Base-by-base conservation (phyloP, 2,888 invertebrate genomes). In the Pherbina coryleti region DNA sequence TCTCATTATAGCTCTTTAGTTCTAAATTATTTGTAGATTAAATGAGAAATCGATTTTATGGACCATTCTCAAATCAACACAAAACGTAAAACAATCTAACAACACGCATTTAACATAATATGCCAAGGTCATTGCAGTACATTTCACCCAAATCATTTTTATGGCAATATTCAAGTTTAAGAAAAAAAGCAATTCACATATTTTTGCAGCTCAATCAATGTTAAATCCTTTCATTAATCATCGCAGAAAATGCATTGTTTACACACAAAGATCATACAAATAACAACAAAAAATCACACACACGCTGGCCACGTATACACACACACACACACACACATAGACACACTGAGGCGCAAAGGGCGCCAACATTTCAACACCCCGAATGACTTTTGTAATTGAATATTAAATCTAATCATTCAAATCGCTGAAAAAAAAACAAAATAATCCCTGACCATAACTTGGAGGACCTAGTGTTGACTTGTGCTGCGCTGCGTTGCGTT, bases 361-460 rank as follows among this genome's bases (percentile, higher is more conserved):
- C 81, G 81, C 75, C 71, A 79, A 80, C 82, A 82, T 83, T 84
- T 85, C 84, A 82, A 84, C 85, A 84, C 85, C 84, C 83, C 82
- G 85, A 83, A 83, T 83, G 84, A 82, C 83, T 83, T 83, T 81
- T 84, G 85, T 86, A 86, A 86, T 86, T 86, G 83, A 86, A 86
- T 84, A 84, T 84, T 84, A 84, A 86, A 86, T 84, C 82, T 82
- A 84, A 84, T 86, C 83, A 86, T 84, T 84, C 84, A 84, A 86
- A 84, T 84, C 70, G 69, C 51, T 64, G 64, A 49, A 49, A 17
- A 25, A 44, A 37, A 22, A n/a, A 62, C 73, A 62, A 37, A 44
- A 73, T 71, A 51, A 67, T 44, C 44, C 44, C 9, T 9, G 37
- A 17, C 37, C 14, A 49, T 3, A 53, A 49, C 34, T n/a, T 22